Evolutionary conservation across 2,113 vertebrate species (phyloP), one percentile per base, ranked within the genome.

Genomic region (Epinephelus fuscoguttatus): DNA sequence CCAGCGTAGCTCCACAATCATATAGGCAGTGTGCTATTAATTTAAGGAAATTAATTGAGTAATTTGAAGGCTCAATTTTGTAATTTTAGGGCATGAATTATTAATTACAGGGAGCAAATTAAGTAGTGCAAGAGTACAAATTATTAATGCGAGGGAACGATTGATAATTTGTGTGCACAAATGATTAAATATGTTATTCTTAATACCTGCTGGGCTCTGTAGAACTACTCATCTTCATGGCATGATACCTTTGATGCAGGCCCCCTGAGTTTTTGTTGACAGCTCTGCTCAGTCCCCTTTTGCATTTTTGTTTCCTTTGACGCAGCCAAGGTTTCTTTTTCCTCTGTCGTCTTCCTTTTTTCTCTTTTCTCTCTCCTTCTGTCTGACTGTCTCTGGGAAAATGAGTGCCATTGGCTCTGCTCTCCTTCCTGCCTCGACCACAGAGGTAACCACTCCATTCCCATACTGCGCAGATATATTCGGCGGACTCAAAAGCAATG

Each of bases 221-320:
- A 66, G 61, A 40, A 25, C 11, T 49, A 47, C 50, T 60, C 21
- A 50, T 75, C 64, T 59, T 69, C 7, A 37, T 52, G 61, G 56
- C 49, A 37, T 17, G 2, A 21, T 71, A 19, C 82, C 78, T 84
- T 75, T 63, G 74, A 73, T 75, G 55, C 63, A 42, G 37, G 30
- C 69, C 75, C 13, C 53, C 45, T 49, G 61, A 40, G 69, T 71
- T 56, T 52, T 49, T 84, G 57, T 81, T 73, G 80, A 68, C 80
- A 57, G 59, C 4, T 77, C 69, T 87, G 50, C 50, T 82, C 78
- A 40, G 59, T 89, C 80, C 40, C 63, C 3, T 73, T 88, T 76
- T 72, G 55, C 73, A 71, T 84, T 72, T 83, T 64, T 69, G 47
- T 86, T 82, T 75, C 80, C 76, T 88, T 55, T 68, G 78, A 82